Base-by-base conservation (phyloP, 2,113 vertebrate genomes). In the Bubo blakistoni region DNA sequence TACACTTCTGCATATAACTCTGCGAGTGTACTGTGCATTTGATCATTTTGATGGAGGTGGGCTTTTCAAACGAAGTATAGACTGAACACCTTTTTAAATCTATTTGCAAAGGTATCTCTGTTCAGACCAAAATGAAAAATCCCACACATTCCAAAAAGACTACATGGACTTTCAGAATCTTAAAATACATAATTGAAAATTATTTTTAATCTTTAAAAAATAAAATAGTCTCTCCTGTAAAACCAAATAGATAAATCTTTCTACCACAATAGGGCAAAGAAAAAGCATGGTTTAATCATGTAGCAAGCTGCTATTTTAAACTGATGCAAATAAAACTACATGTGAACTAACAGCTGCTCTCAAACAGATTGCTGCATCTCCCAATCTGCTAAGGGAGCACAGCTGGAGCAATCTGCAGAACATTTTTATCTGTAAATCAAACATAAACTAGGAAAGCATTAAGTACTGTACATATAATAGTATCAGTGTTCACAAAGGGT, bases 291-390 rank as follows among this genome's bases (percentile, higher is more conserved):
- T 98, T 98, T 97, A 98, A 98, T 98, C 97, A 97, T 98, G 57
- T n/a, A 54, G 44, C 71, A 95, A 97, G 90, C 94, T 98, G 87
- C 87, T 97, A 44, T 97, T 97, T 97, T 95, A 97, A 81, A 95
- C 90, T 72, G 88, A 93, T 96, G 94, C 96, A 97, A 97, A 97
- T 96, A 96, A 96, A 97, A 91, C 85, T 97, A 94, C 95, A 81
- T 95, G 92, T 95, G 96, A 97, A 88, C 62, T 40, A 97, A 47
- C 97, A 98, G 97, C 97, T 98, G 97, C 95, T 96, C 88, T 97
- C 86, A 62, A 59, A 92, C 96, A 97, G 88, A 97, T 96, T 93
- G 90, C 78, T 81, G 24, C 57, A 58, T 84, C 69, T 94, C 78
- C 65, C 82, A 86, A n/a, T 94, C 88, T 96, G 92, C 34, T 17